Conservation (phyloP, 2,113 vertebrate species). For the Osmerus mordax region DNA sequence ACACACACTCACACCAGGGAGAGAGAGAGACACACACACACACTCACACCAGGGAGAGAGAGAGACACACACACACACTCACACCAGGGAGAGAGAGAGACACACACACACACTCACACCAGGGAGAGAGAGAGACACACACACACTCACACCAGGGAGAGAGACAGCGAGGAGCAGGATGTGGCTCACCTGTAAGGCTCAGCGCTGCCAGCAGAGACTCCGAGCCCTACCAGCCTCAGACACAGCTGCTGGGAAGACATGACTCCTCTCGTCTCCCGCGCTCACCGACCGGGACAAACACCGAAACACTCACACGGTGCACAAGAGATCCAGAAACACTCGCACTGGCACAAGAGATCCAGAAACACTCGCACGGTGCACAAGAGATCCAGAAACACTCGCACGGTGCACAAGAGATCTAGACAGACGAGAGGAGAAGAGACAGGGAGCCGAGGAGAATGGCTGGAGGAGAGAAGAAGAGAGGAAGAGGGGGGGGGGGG, state of each 20-base stretch:
- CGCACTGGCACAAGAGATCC: too few relatives aligned
- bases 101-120: too few relatives aligned
- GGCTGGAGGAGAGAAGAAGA: neutral
- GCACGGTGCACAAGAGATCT: too few relatives aligned
- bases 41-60: too few relatives aligned
- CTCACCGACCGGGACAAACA: conserved; percentile 26
- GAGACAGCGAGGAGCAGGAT: neutral
- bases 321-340: neutral
- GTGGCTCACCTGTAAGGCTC: conserved; percentile 61
- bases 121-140: too few relatives aligned
- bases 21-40: too few relatives aligned
- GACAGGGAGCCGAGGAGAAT: too few relatives aligned
- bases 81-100: too few relatives aligned
- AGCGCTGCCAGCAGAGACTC: conserved; percentile 53
- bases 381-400: neutral
- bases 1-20: too few relatives aligned
- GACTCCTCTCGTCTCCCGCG: conserved; percentile 25
- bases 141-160: neutral
- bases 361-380: neutral
- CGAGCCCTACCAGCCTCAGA: conserved; percentile 50
- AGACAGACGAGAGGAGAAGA: too few relatives aligned
- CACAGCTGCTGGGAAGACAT: conserved; percentile 60
- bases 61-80: too few relatives aligned
- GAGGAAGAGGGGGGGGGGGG: neutral
- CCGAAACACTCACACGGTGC: neutral